Evolutionary conservation across 2,797 vertebrate species (phyloP), one percentile per base, ranked within the genome.

Genomic region (Neosilurus hyrtlii): DNA sequence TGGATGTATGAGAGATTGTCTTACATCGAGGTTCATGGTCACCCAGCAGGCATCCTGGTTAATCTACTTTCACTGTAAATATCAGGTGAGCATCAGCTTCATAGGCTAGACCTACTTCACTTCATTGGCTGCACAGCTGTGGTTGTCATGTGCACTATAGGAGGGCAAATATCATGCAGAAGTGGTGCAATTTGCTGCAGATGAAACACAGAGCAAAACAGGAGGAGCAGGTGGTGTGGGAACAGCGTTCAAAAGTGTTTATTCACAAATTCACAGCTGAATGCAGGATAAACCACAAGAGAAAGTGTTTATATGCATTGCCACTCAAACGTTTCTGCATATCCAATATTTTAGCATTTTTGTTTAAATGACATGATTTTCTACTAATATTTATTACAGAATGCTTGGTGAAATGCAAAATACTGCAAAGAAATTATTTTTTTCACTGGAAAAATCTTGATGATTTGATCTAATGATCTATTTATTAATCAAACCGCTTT

Each of bases 201-300:
- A 84, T 86, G 82, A 89, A 88, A 89, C 80, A 78, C 74, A 76
- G 83, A 84, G 75, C 72, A 88, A 85, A 76, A 82, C 78, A 85
- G 63, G 77, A 86, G 76, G 74, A 82, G 85, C 88, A 90, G 88
- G 87, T 89, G 89, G 85, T 89, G 88, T 82, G 82, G 66, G 77
- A 85, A 82, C 63, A 20, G 26, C 82, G 68, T 57, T 57, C 54
- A 79, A 84, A 81, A 79, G 56, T 78, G 75, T 83, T 56, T 37
- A 75, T 67, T 70, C 12, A 79, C 24, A 35, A 71, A 54, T 79
- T 75, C 71, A 49, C 52, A 75, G 43, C 79, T 11, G 52, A 82
- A 51, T 20, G 66, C n/a, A 71, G 16, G 54, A 43, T 76, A 84
- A 37, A 59, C 26, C 24, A 83, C 72, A 70, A 73, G 35, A 16